phyloP scores from a whole-genome alignment of 2,797 vertebrate species.

The Psittacula echo region DNA sequence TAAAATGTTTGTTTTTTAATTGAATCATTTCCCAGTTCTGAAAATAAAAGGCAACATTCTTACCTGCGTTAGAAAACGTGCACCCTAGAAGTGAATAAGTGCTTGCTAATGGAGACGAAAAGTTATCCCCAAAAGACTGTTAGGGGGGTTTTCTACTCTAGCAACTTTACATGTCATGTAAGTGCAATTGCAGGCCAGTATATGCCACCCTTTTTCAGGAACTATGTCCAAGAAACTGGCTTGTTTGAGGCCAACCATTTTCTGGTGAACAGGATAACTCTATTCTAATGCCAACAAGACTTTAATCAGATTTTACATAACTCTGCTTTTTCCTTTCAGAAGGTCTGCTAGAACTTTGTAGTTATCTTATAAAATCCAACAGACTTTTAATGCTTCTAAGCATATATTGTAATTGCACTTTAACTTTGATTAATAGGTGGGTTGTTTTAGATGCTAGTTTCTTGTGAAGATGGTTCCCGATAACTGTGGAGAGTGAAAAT shows the following conservation, averaged over 20 bases:
- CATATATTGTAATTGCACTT: neutral
- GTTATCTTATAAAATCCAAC: neutral
- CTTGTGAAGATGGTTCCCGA: neutral
- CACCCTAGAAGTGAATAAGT: neutral
- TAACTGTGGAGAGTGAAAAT: neutral
- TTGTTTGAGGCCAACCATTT: neutral
- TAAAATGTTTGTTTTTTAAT: neutral
- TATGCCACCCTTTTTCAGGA: neutral
- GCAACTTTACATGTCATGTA: neutral
- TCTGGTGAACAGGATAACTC: neutral
- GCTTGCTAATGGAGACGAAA: neutral
- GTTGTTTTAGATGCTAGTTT: neutral
- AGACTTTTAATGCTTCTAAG: neutral
- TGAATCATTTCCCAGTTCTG: neutral
- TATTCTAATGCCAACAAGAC: neutral
- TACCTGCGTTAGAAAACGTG: neutral
- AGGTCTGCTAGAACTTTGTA: neutral
- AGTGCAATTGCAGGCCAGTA: neutral
- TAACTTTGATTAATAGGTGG: neutral
- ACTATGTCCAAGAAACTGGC: neutral
- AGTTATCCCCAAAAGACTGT: neutral
- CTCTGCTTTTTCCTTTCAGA: neutral
- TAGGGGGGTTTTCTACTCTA: neutral
- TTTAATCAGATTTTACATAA: neutral
- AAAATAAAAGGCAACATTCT: neutral